phyloP scores from a whole-genome alignment of 2,113 vertebrate species.

The Todiramphus saurophagus region DNA sequence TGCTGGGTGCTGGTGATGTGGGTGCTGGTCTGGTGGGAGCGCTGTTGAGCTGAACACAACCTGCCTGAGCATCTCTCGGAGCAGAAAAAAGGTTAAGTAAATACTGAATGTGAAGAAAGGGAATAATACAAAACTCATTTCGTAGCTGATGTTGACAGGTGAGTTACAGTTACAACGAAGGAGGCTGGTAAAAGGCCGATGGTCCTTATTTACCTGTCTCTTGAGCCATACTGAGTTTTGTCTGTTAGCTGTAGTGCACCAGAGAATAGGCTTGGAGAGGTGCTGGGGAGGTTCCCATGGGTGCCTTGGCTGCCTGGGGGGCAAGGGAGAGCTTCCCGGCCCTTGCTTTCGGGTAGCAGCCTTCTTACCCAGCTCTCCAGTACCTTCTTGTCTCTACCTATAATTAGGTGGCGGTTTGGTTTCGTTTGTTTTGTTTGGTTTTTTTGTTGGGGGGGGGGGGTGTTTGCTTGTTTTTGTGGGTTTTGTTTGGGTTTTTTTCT shows the following conservation, averaged over 20 bases:
- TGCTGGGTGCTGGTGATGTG: neutral
- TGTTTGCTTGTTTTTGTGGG: no score
- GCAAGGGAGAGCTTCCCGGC: neutral
- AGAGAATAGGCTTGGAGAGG: neutral
- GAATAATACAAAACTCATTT: neutral
- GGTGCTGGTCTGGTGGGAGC: neutral
- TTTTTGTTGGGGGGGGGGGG: neutral
- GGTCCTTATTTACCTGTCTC: neutral
- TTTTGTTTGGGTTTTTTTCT: no score
- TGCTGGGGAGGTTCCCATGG: fast-evolving
- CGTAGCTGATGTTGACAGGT: neutral
- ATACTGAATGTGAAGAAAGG: neutral
- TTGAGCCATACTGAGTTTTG: neutral
- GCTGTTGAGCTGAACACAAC: conserved; percentile 4
- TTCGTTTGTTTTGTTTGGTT: neutral
- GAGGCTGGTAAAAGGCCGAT: neutral
- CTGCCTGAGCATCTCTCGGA: neutral
- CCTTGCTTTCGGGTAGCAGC: fast-evolving
- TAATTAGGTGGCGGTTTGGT: neutral
- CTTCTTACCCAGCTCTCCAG: neutral
- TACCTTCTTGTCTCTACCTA: neutral
- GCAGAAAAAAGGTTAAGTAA: no score
- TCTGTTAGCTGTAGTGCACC: neutral
- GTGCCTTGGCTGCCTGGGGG: neutral
- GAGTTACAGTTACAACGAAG: neutral